phyloP scores from a whole-genome alignment of 2,797 vertebrate species.

The Bovichtus variegatus region DNA sequence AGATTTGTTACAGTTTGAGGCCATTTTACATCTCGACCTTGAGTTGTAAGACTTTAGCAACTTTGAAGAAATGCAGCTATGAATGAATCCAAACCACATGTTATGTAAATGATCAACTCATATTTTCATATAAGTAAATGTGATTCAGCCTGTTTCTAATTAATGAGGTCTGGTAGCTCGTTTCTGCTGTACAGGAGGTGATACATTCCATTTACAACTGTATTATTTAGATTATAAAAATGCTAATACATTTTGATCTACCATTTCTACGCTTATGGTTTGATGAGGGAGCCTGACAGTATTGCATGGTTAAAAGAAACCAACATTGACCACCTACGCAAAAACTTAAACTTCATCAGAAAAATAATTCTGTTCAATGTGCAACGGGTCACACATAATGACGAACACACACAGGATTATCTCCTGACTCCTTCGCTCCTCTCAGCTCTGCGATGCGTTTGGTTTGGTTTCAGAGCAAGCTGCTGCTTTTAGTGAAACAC shows the following conservation, averaged over 20 bases:
- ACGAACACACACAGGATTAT: neutral
- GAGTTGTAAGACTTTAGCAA: conserved; percentile 14
- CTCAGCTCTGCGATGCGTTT: no score
- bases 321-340: neutral
- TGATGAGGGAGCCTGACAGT: neutral
- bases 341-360: no score
- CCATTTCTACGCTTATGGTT: neutral
- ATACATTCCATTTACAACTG: neutral
- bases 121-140: neutral
- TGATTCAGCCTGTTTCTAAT: neutral
- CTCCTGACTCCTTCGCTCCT: no score
- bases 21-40: conserved; percentile 54
- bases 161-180: neutral
- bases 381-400: neutral
- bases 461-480: no score
- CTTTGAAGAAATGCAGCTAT: conserved; percentile 11
- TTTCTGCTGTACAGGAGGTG: neutral
- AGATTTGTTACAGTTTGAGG: conserved; percentile 56
- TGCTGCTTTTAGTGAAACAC: no score
- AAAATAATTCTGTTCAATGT: conserved; percentile 3
- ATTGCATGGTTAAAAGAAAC: conserved; percentile 1
- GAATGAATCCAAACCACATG: neutral
- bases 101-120: no score
- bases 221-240: neutral
- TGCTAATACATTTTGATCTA: neutral